Base-by-base conservation (phyloP, 2,113 vertebrate species). In the Lonchura striata region DNA sequence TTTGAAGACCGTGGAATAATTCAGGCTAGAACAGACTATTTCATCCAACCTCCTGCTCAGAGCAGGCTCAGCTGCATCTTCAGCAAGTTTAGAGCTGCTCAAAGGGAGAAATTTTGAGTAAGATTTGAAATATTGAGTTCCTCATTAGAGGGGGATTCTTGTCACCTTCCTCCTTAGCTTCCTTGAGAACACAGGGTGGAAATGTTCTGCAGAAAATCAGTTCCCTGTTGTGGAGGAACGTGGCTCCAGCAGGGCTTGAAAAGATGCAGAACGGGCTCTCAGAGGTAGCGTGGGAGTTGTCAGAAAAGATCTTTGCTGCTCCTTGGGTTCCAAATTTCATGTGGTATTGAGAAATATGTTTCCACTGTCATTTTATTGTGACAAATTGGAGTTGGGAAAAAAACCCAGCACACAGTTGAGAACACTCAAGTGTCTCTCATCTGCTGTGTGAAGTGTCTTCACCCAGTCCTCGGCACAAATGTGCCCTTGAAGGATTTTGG, bases 261-360 rank as follows among this genome's bases (percentile, higher is more conserved):
- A 60, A 74, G 71, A 21, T 61, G 59, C 61, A 86, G 57, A 53
- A 8, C 33, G 74, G 76, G 47, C 42, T 61, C 56, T 53, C 25
- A 44, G 86, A 78, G 69, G 76, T 39, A 47, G 65, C 1, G 16
- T 94, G 88, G 85, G 59, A 90, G 72, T 61, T 79, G 47, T 68
- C 65, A 11, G 57, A 72, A 50, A 41, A 76, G 44, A 53, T 81
- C 68, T 80, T 63, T 72, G 84, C 72, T 91, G 24, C 46, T 63
- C 44, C 80, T 80, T 41, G 53, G 23, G 37, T 72, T 94, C 61
- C 65, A 75, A 7, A 24, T 49, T 86, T 82, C 6, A 16, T 54
- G 59, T 76, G 53, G 57, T 64, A 41, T 75, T 83, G 91, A 86
- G 90, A 96, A 94, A 75, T 71, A 68, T 12, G 35, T 83, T 95